phyloP scores from a whole-genome alignment of 2,113 vertebrate species.

The Lophochroa leadbeateri region DNA sequence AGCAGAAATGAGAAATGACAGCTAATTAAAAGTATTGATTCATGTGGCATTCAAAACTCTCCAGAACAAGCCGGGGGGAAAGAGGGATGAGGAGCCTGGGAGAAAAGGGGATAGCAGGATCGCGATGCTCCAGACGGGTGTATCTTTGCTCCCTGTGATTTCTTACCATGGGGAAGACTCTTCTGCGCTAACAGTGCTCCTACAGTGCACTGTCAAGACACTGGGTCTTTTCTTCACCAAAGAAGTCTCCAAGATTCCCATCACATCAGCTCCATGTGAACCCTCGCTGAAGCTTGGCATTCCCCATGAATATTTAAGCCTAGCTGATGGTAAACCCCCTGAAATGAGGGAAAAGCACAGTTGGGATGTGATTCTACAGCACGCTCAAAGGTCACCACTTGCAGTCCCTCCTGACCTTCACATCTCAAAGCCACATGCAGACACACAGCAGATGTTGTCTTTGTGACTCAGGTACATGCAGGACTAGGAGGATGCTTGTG shows the following conservation, averaged over 20 bases:
- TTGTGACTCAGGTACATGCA: not conserved
- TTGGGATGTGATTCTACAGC: not conserved
- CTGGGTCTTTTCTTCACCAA: not conserved
- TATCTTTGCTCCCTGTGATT: not conserved
- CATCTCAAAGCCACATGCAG: rapidly evolving
- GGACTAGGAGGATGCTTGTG: not conserved
- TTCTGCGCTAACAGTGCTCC: not conserved
- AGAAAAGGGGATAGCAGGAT: not conserved
- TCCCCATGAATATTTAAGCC: not conserved
- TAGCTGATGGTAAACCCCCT: not conserved
- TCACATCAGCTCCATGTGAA: not conserved
- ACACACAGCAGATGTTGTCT: not conserved
- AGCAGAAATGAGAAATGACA: conserved; percentile 57
- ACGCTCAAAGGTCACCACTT: not conserved
- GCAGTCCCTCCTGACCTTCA: not conserved
- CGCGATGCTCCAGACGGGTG: rapidly evolving
- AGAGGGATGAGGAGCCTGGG: not conserved
- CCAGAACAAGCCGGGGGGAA: not conserved
- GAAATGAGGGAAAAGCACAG: not conserved
- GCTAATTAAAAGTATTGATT: conserved; percentile 74
- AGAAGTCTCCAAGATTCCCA: not conserved
- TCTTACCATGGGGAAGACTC: not conserved
- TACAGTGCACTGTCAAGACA: not conserved
- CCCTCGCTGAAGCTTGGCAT: not conserved
- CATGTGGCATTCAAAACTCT: conserved; percentile 30